These are phyloP conservation scores for Cyanoliseus patagonus DNA, from an alignment of 2,113 vertebrate genomes.

Conservation along the genomic window DNA sequence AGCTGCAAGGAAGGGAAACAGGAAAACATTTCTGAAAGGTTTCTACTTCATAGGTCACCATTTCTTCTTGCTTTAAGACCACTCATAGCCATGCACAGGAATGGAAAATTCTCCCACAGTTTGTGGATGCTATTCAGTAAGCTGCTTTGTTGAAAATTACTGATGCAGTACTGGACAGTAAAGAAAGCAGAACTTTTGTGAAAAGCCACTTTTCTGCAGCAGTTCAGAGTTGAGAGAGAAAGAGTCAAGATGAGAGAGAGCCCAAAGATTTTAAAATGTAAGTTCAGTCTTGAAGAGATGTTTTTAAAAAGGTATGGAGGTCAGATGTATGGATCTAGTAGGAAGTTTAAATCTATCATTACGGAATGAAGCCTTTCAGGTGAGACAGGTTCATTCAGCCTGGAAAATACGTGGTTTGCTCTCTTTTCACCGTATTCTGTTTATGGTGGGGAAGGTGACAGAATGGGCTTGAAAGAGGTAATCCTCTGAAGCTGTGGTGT, in stretches of 20 bases:
- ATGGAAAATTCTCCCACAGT: not conserved
- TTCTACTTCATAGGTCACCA: conserved; percentile 7
- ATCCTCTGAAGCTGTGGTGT: not conserved
- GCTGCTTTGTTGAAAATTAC: not conserved
- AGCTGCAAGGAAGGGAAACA: not conserved
- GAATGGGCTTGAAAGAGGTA: not conserved
- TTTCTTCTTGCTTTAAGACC: not conserved
- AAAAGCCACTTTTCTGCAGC: not conserved
- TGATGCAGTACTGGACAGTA: not conserved
- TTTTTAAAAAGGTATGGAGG: not conserved
- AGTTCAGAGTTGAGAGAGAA: not conserved
- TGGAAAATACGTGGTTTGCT: not conserved
- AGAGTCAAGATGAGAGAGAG: not conserved
- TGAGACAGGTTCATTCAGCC: not conserved
- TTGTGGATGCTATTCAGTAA: not conserved
- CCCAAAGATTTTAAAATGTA: not conserved
- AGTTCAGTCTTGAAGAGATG: not conserved
- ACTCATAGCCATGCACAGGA: not conserved
- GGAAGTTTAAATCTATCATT: not conserved
- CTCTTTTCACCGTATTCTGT: not conserved
- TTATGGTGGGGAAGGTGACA: not conserved
- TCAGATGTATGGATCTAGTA: not conserved
- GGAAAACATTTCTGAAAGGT: not conserved
- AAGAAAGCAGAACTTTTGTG: not conserved
- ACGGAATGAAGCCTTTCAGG: not conserved